A percentile compares a stretch with the other conserved stretches of the same genome.
phyloP scores from a whole-genome alignment of 2,113 vertebrate genomes.

The Eptatretus burgeri region DNA sequence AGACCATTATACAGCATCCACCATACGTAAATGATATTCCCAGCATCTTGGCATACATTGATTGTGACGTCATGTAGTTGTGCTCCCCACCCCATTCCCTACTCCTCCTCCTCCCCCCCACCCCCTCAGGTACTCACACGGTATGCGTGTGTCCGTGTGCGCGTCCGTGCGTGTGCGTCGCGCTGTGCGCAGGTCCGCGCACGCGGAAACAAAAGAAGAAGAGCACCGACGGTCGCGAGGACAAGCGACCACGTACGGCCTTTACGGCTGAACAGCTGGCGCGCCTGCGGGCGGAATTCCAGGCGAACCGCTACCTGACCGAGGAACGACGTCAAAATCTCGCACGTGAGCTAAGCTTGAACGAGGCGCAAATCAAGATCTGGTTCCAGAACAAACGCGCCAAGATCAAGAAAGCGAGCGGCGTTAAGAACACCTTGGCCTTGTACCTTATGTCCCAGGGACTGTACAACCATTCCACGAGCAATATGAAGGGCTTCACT shows the following conservation, averaged over 20 bases:
- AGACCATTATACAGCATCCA: too few relatives aligned
- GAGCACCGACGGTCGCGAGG: slow-evolving; percentile 27
- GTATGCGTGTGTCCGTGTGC: slow-evolving; percentile 9
- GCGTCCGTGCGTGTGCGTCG: slow-evolving; percentile 9
- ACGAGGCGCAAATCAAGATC: slow-evolving; percentile 68
- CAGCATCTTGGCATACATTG: background rate
- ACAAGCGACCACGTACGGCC: slow-evolving; percentile 55
- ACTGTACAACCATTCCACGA: slow-evolving; percentile 63
- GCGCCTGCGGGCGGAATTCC: slow-evolving; percentile 56
- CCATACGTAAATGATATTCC: background rate
- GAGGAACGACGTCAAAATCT: slow-evolving; percentile 53
- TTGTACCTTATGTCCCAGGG: slow-evolving; percentile 66
- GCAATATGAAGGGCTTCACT: background rate
- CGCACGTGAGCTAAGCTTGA: slow-evolving; percentile 54
- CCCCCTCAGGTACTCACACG: background rate
- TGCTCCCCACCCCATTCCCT: background rate
- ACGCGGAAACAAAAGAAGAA: slow-evolving; percentile 93
- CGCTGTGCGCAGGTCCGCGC: slow-evolving; percentile 43
- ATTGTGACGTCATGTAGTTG: background rate
- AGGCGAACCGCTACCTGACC: slow-evolving; percentile 58
- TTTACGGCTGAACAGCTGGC: slow-evolving; percentile 72
- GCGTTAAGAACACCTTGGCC: slow-evolving; percentile 54
- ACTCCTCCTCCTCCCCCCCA: background rate
- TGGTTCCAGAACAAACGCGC: slow-evolving; percentile 74
- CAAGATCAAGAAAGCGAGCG: slow-evolving; percentile 56